Conservation (phyloP, 2,113 vertebrate genomes). For the Riparia riparia region DNA sequence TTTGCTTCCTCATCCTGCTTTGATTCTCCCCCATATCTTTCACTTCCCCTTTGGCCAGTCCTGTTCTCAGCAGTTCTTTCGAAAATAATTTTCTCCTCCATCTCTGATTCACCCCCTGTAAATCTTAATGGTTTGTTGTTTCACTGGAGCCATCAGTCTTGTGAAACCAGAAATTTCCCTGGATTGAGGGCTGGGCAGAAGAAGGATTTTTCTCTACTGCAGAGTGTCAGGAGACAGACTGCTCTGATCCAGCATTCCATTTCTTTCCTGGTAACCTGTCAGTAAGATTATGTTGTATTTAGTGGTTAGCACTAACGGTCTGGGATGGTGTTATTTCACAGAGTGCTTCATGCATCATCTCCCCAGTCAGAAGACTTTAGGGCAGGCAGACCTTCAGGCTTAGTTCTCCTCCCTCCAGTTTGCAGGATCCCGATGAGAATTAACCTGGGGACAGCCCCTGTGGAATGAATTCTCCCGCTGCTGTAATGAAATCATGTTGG, state of each 20-base stretch:
- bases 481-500: not conserved
- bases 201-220: slow-evolving; percentile 41
- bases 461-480: not conserved
- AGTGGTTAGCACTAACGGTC: slow-evolving; percentile 24
- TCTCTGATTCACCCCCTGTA: slow-evolving; percentile 53
- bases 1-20: slow-evolving; percentile 27
- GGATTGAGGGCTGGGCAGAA: slow-evolving; percentile 14
- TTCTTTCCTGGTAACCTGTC: slow-evolving; percentile 50
- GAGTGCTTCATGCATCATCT: slow-evolving; percentile 5
- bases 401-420: not conserved
- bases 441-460: not conserved
- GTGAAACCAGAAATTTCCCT: slow-evolving; percentile 37
- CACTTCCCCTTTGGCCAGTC: slow-evolving; percentile 47
- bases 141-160: slow-evolving; percentile 46
- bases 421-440: not conserved
- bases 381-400: not conserved
- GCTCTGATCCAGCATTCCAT: not conserved
- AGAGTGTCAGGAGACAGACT: slow-evolving; percentile 52
- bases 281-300: slow-evolving; percentile 37
- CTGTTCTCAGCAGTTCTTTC: slow-evolving; percentile 39
- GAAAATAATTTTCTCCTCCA: slow-evolving; percentile 41
- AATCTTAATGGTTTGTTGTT: slow-evolving; percentile 68
- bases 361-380: not conserved
- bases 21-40: not conserved
- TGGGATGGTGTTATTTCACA: not conserved